Conservation (phyloP, 2,797 vertebrate species). For the Myotis findleyi region DNA sequence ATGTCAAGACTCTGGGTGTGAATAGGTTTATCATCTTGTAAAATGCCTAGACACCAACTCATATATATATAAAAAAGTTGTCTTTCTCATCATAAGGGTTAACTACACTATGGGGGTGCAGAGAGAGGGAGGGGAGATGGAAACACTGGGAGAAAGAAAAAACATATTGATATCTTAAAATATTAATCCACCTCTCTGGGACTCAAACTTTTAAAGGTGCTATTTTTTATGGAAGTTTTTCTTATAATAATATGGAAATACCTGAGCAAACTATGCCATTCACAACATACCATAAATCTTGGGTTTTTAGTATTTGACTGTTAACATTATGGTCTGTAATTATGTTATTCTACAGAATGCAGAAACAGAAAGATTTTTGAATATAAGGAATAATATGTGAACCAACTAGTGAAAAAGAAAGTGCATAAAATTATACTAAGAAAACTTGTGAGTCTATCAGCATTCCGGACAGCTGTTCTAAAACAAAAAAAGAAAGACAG, state of each 20-base stretch:
- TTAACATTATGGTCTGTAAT: constrained; percentile 38
- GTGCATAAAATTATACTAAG: constrained; percentile 51
- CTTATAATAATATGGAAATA: constrained; percentile 5
- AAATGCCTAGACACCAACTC: background rate
- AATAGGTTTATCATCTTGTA: background rate
- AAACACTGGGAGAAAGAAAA: background rate
- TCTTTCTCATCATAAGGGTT: background rate
- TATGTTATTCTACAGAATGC: constrained; percentile 7
- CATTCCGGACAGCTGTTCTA: constrained; percentile 64
- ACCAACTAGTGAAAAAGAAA: constrained; percentile 40
- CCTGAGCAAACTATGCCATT: background rate
- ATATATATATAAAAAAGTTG: background rate
- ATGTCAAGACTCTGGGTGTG: background rate
- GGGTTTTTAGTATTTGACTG: background rate
- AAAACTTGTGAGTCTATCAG: constrained; percentile 29
- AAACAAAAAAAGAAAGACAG: background rate
- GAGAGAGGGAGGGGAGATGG: background rate
- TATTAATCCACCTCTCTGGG: background rate
- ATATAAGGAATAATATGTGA: constrained; percentile 41
- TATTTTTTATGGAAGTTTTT: background rate
- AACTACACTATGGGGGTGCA: background rate
- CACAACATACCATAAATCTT: background rate
- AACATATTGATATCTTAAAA: constrained; percentile 14
- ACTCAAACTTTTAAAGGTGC: background rate
- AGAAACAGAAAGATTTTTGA: constrained; percentile 57